Percentiles rank a stretch among this genome's conserved stretches.
Conservation (phyloP, 2,888 invertebrate species). For the Lepidochitona cinerea region DNA sequence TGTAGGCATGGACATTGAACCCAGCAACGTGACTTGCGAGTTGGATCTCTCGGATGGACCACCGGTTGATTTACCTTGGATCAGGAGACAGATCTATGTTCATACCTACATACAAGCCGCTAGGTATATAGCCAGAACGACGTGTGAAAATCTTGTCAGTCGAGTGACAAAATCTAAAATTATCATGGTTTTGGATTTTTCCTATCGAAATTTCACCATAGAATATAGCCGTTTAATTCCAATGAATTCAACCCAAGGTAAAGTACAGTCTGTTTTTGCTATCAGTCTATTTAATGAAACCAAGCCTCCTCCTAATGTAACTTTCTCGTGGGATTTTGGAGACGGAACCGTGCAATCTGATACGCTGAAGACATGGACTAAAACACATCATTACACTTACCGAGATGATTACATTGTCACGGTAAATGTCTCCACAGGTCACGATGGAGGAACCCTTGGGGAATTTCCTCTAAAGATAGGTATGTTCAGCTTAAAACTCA, state of each 20-base stretch:
- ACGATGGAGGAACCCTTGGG: neutral
- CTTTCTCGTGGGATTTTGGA: slow-evolving; percentile 21
- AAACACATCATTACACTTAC: slow-evolving; percentile 10
- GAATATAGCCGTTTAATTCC: neutral
- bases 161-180: neutral
- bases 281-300: slow-evolving; percentile 16
- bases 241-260: neutral
- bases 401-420: slow-evolving; percentile 13
- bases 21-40: neutral
- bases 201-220: neutral
- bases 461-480: neutral
- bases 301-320: slow-evolving; percentile 14
- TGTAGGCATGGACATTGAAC: too few species aligned
- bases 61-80: neutral
- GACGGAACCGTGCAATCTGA: slow-evolving; percentile 9
- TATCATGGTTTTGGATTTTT: neutral
- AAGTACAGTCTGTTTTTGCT: slow-evolving; percentile 1
- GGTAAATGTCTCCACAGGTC: slow-evolving; percentile 2
- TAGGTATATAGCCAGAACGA: neutral
- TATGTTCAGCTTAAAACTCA: neutral
- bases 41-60: neutral
- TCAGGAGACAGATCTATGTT: neutral
- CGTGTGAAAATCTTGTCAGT: neutral
- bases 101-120: neutral
- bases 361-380: neutral